Conservation (phyloP, 2,797 vertebrate species). For the Pangasius djambal region DNA sequence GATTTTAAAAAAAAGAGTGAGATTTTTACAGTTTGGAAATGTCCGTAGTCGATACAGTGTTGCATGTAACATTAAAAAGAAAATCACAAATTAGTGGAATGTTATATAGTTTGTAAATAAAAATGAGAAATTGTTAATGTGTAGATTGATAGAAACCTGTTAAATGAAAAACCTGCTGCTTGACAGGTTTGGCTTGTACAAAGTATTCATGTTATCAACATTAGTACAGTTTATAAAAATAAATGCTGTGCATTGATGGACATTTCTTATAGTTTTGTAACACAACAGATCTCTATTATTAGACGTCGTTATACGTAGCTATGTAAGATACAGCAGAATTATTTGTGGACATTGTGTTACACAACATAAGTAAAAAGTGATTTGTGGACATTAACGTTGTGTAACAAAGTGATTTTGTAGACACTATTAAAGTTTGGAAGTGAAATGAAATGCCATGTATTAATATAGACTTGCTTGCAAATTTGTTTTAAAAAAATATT, state of each 20-base stretch:
- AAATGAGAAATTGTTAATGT: background rate
- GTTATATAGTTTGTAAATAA: background rate
- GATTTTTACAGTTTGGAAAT: constrained; percentile 1
- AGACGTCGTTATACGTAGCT: background rate
- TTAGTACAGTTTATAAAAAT: background rate
- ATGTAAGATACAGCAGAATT: background rate
- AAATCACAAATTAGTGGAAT: background rate
- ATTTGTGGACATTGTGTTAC: background rate
- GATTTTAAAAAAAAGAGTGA: background rate
- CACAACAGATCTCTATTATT: background rate
- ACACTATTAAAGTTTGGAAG: background rate
- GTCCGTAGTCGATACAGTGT: background rate
- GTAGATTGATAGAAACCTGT: background rate
- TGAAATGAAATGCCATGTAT: background rate
- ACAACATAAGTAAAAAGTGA: background rate
- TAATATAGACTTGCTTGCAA: background rate
- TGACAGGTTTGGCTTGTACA: background rate
- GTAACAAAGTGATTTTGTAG: background rate
- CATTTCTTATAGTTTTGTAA: background rate
- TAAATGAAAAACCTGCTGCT: background rate
- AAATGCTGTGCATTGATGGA: background rate
- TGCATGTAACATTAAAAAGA: too few species aligned
- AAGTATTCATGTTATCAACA: background rate
- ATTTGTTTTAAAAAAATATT: background rate
- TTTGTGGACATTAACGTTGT: background rate